These are phyloP conservation scores for Leptobrachium leishanense DNA, from an alignment of 2,113 vertebrate species.

Conservation along the genomic window DNA sequence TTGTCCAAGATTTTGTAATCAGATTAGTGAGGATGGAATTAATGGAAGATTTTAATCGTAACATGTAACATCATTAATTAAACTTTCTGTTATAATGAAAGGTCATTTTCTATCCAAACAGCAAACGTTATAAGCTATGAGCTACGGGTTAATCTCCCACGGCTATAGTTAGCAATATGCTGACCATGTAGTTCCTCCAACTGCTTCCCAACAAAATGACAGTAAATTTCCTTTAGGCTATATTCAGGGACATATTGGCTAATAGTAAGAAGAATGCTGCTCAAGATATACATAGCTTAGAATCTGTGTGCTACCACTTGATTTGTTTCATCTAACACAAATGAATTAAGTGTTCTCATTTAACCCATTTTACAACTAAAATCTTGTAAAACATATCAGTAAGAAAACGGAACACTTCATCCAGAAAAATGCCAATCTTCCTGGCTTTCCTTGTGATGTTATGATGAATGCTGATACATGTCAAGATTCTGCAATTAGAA, in stretches of 20 bases:
- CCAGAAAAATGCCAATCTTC: neutral
- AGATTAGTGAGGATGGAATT: too few relatives aligned
- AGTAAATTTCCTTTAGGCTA: slow-evolving; percentile 1
- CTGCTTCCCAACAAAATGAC: neutral
- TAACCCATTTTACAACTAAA: neutral
- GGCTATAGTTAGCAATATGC: neutral
- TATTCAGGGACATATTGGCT: neutral
- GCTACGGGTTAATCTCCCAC: neutral
- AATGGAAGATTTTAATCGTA: too few relatives aligned
- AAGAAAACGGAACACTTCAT: neutral
- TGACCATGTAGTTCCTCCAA: neutral
- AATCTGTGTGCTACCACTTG: neutral
- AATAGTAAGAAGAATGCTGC: neutral
- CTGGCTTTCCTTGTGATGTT: neutral
- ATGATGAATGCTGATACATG: neutral
- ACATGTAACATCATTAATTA: too few relatives aligned
- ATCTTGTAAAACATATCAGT: neutral
- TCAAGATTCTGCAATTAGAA: neutral
- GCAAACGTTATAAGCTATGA: too few relatives aligned
- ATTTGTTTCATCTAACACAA: neutral
- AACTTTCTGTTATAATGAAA: too few relatives aligned
- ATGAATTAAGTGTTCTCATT: neutral
- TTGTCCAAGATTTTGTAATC: too few relatives aligned
- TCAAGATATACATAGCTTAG: neutral
- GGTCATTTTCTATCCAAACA: too few relatives aligned